phyloP scores from a whole-genome alignment of 2,888 invertebrate genomes.

The Trichogramma evanescens region DNA sequence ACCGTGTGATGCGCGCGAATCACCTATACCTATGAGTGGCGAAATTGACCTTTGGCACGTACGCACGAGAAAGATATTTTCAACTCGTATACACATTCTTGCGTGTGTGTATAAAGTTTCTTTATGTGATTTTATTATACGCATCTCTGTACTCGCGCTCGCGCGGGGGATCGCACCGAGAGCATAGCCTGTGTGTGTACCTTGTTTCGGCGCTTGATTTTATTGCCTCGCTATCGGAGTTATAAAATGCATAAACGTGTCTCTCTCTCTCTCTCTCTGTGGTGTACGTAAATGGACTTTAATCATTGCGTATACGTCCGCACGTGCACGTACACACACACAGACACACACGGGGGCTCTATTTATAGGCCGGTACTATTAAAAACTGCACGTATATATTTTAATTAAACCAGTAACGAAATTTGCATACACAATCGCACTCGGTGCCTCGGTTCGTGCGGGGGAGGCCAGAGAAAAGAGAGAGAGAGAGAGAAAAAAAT shows the following conservation, averaged over 20 bases:
- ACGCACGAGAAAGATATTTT: background rate
- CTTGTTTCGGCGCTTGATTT: conserved; percentile 5
- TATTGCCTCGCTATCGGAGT: background rate
- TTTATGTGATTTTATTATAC: conserved; percentile 17
- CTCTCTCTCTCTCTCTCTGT: background rate
- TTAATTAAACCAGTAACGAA: no score
- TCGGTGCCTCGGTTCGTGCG: no score
- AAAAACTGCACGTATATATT: no score
- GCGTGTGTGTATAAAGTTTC: conserved; percentile 3
- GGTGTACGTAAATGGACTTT: no score
- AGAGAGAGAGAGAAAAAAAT: no score
- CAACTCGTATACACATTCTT: conserved; percentile 9
- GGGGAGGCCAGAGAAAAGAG: no score
- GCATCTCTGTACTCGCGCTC: conserved; percentile 24
- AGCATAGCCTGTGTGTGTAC: conserved; percentile 29
- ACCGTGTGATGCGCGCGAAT: no score
- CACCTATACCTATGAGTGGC: background rate
- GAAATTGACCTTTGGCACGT: background rate
- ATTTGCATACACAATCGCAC: no score
- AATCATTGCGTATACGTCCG: no score
- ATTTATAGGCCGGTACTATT: no score
- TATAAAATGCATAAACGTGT: conserved; percentile 26
- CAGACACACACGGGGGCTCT: background rate
- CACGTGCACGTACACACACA: conserved; percentile 2
- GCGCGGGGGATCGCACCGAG: conserved; percentile 30